phyloP scores from a whole-genome alignment of 2,888 invertebrate genomes.

The Tetrapedia diversipes region DNA sequence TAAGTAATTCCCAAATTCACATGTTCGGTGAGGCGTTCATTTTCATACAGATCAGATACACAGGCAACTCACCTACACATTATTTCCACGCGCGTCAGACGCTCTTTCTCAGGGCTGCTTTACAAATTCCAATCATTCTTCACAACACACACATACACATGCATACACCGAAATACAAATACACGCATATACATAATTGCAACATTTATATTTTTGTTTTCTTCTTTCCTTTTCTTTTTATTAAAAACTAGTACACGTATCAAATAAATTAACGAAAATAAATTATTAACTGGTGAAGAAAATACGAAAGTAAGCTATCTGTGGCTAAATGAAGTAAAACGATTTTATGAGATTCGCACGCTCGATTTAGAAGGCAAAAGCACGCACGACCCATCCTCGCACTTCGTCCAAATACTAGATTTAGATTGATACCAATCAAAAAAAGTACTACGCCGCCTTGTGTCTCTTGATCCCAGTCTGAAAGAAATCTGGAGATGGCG shows the following conservation, averaged over 20 bases:
- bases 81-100: constrained; percentile 65
- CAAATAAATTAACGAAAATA: constrained; percentile 62
- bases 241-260: constrained; percentile 55
- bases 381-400: constrained; percentile 80
- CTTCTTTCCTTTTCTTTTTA: constrained; percentile 24
- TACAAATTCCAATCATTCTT: constrained; percentile 61
- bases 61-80: constrained; percentile 55
- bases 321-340: constrained; percentile 68
- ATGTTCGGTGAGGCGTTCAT: constrained; percentile 64
- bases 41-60: constrained; percentile 57
- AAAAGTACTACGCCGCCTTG: constrained; percentile 64
- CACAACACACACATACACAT: constrained; percentile 23
- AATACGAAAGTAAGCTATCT: constrained; percentile 67
- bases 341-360: constrained; percentile 70
- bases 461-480: constrained; percentile 62
- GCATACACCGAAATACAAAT: constrained; percentile 1
- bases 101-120: constrained; percentile 73
- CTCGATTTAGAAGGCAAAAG: constrained; percentile 74
- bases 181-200: constrained; percentile 40
- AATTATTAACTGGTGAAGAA: constrained; percentile 66
- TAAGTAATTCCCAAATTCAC: constrained; percentile 67
- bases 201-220: constrained; percentile 50
- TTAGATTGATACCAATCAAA: constrained; percentile 81
- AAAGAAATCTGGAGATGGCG: constrained; percentile 67
- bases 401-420: constrained; percentile 81